Percentiles rank a stretch among this genome's conserved stretches.
Evolutionary conservation across 23 tunicate species (phyloP).

Genomic region (Phallusia fumigata): DNA sequence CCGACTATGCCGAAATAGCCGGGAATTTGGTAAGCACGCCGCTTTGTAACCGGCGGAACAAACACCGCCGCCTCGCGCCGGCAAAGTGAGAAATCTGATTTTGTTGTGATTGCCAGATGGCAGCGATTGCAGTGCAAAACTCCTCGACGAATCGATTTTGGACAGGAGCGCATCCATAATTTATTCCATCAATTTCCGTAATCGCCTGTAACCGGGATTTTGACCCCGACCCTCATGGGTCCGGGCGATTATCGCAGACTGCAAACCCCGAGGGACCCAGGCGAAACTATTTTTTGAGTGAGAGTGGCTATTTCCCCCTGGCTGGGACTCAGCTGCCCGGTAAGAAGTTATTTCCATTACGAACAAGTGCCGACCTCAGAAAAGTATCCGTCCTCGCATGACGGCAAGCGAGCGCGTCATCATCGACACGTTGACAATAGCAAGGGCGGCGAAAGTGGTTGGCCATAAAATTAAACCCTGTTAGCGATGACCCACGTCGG

Average conservation of each 20-base stretch:
- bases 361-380: neutral
- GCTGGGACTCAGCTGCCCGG: neutral
- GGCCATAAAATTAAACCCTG: constrained; percentile 3
- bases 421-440: too few relatives aligned
- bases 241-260: constrained; percentile 2
- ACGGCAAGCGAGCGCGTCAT: neutral
- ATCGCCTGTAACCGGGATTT: constrained; percentile 9
- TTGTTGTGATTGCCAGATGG: constrained; percentile 5
- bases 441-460: neutral
- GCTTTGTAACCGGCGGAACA: too few relatives aligned
- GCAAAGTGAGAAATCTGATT: neutral
- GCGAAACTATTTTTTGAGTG: neutral
- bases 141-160: constrained; percentile 7
- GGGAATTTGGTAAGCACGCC: neutral
- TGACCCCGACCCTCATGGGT: constrained; percentile 6
- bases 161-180: neutral
- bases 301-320: neutral
- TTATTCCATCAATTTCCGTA: constrained; percentile 9
- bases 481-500: constrained; percentile 1
- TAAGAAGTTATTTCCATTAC: neutral
- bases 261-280: neutral
- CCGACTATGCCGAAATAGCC: neutral
- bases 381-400: neutral
- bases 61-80: too few relatives aligned
- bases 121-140: constrained; percentile 11